Base-by-base conservation (phyloP, 64 coral and sea anemone genomes). In the Cladopsammia gracilis region DNA sequence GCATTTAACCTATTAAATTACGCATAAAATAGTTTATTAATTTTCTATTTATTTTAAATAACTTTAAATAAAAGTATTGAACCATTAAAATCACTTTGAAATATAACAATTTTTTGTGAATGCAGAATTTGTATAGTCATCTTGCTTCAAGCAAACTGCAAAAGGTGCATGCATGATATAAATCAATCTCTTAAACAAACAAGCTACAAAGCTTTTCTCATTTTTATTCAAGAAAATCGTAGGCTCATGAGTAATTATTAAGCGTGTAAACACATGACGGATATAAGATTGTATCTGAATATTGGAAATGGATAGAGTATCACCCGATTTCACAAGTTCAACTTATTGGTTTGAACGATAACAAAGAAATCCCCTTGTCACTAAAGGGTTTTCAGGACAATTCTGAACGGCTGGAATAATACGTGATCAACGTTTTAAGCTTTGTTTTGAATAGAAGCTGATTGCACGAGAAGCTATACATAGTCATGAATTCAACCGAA, bases 171-270 rank as follows among this genome's bases (percentile, higher is more conserved):
- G 20, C 9, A 25, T 4, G 12, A 3, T 13, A 82, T 16, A 73
- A 18, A 24, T 15, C 43, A 45, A 73, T 46, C 34, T 0, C 74
- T 76, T 76, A 76, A 53, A 19, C 23, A 62, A 62, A 82, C 16
- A 62, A 82, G 0, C 7, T 0, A 6, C 56, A 43, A 61, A 45
- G 25, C 25, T 62, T 46, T 83, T 61, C 43, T 42, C 5, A 53
- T 64, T 65, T 48, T 20, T 64, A 50, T 83, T 83, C 79, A 67
- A 66, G 61, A 83, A 83, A 49, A 48, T 9, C 18, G 6, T 44
- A 83, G 19, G 13, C 13, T 65, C 6, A 23, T 4, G 57, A 64
- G 1, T 64, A 8, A 44, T 64, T 47, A 83, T 18, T 2, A 4
- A 19, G 10, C 26, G 3, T 45, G 79, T 48, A 83, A 83, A 83